phyloP scores from a whole-genome alignment of 2,888 invertebrate genomes.

The Melieria picta region DNA sequence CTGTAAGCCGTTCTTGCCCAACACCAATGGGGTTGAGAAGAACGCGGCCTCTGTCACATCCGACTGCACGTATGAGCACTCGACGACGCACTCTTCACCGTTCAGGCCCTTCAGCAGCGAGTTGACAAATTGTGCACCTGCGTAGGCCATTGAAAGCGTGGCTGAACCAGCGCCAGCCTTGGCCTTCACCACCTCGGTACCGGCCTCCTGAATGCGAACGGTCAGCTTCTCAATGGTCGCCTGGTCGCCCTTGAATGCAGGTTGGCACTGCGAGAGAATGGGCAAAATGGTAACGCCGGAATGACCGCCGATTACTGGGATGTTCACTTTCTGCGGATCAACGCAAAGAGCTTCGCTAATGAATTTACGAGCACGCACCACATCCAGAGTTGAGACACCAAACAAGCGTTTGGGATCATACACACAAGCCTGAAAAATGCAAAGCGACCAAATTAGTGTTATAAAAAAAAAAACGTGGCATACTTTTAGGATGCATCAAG shows the following conservation, averaged over 20 bases:
- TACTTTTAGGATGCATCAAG: no score
- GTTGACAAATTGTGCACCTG: slow-evolving; percentile 90
- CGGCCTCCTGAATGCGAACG: slow-evolving; percentile 96
- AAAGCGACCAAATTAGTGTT: slow-evolving; percentile 1
- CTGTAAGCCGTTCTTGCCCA: slow-evolving; percentile 90
- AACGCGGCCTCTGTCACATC: slow-evolving; percentile 89
- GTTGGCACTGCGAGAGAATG: slow-evolving; percentile 90
- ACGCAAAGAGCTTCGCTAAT: slow-evolving; percentile 91
- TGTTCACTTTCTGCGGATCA: slow-evolving; percentile 83
- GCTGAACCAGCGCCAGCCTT: slow-evolving; percentile 99
- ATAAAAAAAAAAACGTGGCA: no score
- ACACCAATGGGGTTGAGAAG: slow-evolving; percentile 90
- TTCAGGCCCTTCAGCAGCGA: slow-evolving; percentile 86
- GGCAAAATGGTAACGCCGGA: slow-evolving; percentile 99
- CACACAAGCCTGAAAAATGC: slow-evolving; percentile 74
- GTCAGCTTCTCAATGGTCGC: slow-evolving; percentile 87
- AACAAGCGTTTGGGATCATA: slow-evolving; percentile 92
- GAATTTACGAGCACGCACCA: slow-evolving; percentile 94
- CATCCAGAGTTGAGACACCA: slow-evolving; percentile 96
- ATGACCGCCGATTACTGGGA: slow-evolving; percentile 98
- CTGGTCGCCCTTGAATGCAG: slow-evolving; percentile 80
- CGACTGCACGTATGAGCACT: slow-evolving; percentile 93
- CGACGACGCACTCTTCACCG: slow-evolving; percentile 82
- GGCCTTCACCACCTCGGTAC: slow-evolving; percentile 92
- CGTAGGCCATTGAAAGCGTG: slow-evolving; percentile 98